Evolutionary conservation across 2,888 invertebrate genomes (phyloP).

Genomic region (Chymomyza amoena): DNA sequence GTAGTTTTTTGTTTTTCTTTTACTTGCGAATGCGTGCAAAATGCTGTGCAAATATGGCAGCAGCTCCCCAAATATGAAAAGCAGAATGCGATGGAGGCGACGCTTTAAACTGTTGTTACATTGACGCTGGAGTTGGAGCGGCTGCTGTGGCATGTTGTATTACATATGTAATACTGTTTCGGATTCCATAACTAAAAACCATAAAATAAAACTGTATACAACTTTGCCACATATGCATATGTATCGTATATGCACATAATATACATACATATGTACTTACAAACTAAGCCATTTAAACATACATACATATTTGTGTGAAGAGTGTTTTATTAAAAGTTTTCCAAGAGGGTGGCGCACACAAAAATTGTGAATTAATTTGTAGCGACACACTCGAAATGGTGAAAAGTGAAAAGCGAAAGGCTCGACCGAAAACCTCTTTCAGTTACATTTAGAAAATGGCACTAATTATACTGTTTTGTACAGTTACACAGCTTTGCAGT

Average conservation of each 20-base stretch:
- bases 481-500: constrained; percentile 31
- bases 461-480: constrained; percentile 66
- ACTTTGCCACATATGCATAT: constrained; percentile 10
- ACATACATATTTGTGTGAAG: neutral
- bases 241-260: neutral
- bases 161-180: constrained; percentile 50
- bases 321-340: constrained; percentile 53
- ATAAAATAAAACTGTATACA: constrained; percentile 71
- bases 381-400: constrained; percentile 47
- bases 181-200: constrained; percentile 69
- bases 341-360: constrained; percentile 5
- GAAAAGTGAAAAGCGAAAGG: constrained; percentile 5
- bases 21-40: constrained; percentile 31
- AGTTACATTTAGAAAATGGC: constrained; percentile 54
- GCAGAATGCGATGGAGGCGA: constrained; percentile 30
- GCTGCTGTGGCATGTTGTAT: neutral
- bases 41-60: constrained; percentile 61
- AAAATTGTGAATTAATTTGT: constrained; percentile 69
- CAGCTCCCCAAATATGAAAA: constrained; percentile 9
- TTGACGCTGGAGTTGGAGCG: constrained; percentile 6
- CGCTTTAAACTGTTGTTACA: constrained; percentile 40
- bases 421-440: constrained; percentile 45
- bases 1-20: neutral
- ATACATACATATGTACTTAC: constrained; percentile 1
- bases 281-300: constrained; percentile 13